Evolutionary conservation across 2,888 invertebrate species (phyloP).

Genomic region (Nomada ruficornis): DNA sequence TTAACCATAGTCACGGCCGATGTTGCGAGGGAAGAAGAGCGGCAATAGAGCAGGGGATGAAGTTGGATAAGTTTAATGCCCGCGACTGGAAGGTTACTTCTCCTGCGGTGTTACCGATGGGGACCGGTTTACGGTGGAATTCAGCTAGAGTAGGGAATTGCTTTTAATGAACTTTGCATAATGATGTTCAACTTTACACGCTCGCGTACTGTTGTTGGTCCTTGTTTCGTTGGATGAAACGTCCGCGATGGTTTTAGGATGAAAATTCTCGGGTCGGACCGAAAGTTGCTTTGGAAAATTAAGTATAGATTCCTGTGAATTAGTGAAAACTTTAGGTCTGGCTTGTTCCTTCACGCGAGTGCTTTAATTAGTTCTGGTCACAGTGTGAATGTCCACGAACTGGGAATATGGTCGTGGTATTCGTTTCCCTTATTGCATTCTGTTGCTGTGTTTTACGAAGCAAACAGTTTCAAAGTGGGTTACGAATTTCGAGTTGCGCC

Average conservation of each 20-base stretch:
- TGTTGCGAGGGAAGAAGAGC: constrained; percentile 21
- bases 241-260: neutral
- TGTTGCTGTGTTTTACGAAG: too few species aligned
- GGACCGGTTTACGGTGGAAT: constrained; percentile 28
- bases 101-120: constrained; percentile 37
- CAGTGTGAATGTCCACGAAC: too few species aligned
- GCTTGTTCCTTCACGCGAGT: too few species aligned
- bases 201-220: neutral
- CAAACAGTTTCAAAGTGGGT: too few species aligned
- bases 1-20: constrained; percentile 41
- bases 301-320: too few species aligned
- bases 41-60: constrained; percentile 45
- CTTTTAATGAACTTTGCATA: constrained; percentile 82
- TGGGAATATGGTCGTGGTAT: too few species aligned
- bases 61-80: constrained; percentile 69
- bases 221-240: neutral
- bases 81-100: constrained; percentile 48
- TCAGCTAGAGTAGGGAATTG: constrained; percentile 66
- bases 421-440: too few species aligned
- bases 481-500: too few species aligned
- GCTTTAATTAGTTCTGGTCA: too few species aligned
- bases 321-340: too few species aligned
- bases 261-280: neutral
- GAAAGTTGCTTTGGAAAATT: too few species aligned
- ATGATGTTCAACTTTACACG: constrained; percentile 71